A percentile compares a stretch with the other conserved stretches of the same genome.
These are phyloP conservation scores for Rhynchopsitta pachyrhyncha DNA, from an alignment of 2,113 vertebrate species.

Conservation along the genomic window DNA sequence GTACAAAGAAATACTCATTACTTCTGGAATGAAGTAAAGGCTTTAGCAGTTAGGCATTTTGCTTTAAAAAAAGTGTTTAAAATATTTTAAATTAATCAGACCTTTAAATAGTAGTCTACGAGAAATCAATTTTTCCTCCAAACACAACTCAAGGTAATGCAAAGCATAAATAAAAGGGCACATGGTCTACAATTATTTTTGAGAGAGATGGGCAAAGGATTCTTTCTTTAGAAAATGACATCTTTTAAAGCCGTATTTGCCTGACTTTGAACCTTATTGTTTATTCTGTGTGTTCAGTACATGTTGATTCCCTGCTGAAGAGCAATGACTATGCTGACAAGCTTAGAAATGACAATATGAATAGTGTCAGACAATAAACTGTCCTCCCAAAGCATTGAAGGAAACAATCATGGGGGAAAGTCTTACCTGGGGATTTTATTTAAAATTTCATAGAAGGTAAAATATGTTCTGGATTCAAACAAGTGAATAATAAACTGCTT, in stretches of 20 bases:
- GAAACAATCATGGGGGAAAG: constrained; percentile 73
- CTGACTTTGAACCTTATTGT: constrained; percentile 69
- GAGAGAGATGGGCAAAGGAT: constrained; percentile 33
- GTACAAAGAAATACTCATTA: constrained; percentile 80
- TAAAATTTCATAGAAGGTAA: constrained; percentile 71
- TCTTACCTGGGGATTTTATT: constrained; percentile 67
- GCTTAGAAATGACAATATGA: constrained; percentile 73
- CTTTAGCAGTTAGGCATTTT: constrained; percentile 74
- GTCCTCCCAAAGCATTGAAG: constrained; percentile 75
- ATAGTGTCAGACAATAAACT: constrained; percentile 75
- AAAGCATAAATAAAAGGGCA: constrained; percentile 75
- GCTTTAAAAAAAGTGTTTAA: constrained; percentile 72
- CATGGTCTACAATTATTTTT: constrained; percentile 59
- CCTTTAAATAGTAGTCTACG: constrained; percentile 79
- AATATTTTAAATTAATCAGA: constrained; percentile 79
- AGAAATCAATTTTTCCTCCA: constrained; percentile 65
- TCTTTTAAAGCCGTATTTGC: constrained; percentile 69
- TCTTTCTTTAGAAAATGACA: constrained; percentile 58
- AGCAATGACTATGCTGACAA: constrained; percentile 74
- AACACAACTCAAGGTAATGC: constrained; percentile 66
- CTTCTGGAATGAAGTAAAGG: constrained; percentile 75
- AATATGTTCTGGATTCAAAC: constrained; percentile 76
- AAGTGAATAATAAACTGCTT: constrained; percentile 73
- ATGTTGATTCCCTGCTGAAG: constrained; percentile 78
- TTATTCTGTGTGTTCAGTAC: constrained; percentile 69